Conservation (phyloP, 2,888 invertebrate species). For the Reticulitermes lucifugus region DNA sequence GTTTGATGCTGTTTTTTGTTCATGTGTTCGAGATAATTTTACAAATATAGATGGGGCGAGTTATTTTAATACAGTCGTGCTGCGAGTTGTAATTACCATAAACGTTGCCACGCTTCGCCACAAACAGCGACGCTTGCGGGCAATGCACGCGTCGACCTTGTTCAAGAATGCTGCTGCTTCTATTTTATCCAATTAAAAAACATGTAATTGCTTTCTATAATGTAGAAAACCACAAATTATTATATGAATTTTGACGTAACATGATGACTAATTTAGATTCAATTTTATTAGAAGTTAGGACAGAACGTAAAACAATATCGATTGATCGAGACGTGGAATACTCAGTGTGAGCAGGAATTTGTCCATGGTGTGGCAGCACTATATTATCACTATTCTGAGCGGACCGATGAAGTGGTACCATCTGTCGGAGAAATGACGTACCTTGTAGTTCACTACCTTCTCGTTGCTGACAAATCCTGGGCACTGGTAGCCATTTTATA, state of each 20-base stretch:
- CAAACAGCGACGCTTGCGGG: not conserved
- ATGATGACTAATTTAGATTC: too few relatives aligned
- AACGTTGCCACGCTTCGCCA: not conserved
- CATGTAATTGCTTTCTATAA: not conserved
- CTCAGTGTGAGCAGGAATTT: not conserved
- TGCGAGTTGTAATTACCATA: not conserved
- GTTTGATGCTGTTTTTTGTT: not conserved
- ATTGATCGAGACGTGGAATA: not conserved
- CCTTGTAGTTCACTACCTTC: constrained; percentile 57
- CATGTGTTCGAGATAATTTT: constrained; percentile 4
- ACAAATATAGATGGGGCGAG: not conserved
- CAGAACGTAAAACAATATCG: not conserved
- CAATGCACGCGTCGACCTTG: constrained; percentile 18
- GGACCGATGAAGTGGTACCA: not conserved
- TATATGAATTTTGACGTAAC: too few relatives aligned
- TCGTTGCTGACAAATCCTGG: constrained; percentile 57
- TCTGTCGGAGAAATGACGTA: constrained; percentile 41
- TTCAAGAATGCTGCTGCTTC: not conserved
- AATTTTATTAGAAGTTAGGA: too few relatives aligned
- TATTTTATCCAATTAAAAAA: not conserved
- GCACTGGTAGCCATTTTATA: constrained; percentile 56
- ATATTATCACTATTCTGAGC: not conserved
- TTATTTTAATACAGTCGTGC: constrained; percentile 6
- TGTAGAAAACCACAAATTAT: too few relatives aligned
- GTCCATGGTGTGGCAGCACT: constrained; percentile 3